Conservation (phyloP, 2,113 vertebrate species). For the Cynocephalus volans region DNA sequence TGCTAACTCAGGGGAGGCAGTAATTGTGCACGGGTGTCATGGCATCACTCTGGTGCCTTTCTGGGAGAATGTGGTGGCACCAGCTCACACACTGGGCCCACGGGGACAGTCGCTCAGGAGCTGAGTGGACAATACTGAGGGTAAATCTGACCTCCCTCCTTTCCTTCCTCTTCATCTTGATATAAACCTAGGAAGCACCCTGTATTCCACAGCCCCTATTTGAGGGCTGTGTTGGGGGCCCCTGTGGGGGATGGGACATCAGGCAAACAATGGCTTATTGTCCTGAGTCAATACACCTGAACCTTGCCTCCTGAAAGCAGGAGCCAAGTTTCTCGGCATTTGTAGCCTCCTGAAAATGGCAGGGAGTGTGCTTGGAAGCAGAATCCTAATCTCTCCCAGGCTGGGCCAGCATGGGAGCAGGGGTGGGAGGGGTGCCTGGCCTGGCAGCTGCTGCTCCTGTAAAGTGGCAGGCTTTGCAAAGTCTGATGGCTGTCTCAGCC, state of each 20-base stretch:
- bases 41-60: background rate
- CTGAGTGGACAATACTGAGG: background rate
- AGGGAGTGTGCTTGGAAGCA: background rate
- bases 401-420: background rate
- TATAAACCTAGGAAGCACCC: background rate
- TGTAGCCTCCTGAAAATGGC: background rate
- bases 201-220: background rate
- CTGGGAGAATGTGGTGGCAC: background rate
- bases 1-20: background rate
- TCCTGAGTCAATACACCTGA: background rate
- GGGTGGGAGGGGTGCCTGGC: fast-evolving
- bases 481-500: background rate
- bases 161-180: background rate
- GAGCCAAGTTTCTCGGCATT: conserved; percentile 2
- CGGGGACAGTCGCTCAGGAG: background rate
- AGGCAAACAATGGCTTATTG: background rate
- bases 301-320: background rate
- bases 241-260: background rate
- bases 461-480: background rate
- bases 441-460: background rate
- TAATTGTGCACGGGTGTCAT: background rate
- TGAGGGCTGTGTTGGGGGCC: background rate
- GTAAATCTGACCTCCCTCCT: background rate
- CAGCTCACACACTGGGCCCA: conserved; percentile 31
- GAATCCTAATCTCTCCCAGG: background rate